Percentiles rank a stretch among this genome's conserved stretches.
Evolutionary conservation across 2,113 vertebrate species (phyloP).

Genomic region (Peucedramus taeniatus): DNA sequence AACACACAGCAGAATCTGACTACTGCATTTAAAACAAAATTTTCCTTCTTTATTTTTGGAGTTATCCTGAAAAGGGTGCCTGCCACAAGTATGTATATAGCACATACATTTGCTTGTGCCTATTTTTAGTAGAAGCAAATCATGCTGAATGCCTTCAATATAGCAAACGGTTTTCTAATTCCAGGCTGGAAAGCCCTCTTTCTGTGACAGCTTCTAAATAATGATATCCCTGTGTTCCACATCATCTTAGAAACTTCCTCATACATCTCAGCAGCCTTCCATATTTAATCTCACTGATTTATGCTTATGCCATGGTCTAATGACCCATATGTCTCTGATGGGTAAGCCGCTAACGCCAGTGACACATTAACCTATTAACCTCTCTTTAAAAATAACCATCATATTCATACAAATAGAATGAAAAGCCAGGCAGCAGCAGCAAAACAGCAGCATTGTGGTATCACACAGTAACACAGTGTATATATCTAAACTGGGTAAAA

Average conservation of each 20-base stretch:
- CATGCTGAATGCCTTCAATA: neutral
- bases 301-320: neutral
- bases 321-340: slow-evolving; percentile 32
- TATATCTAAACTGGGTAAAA: neutral
- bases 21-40: neutral
- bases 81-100: neutral
- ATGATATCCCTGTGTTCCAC: neutral
- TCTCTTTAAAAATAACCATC: slow-evolving; percentile 24
- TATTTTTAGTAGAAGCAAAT: neutral
- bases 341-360: slow-evolving; percentile 14
- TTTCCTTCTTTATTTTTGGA: neutral
- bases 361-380: slow-evolving; percentile 60
- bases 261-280: neutral
- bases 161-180: neutral
- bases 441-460: neutral
- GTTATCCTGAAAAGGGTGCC: neutral
- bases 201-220: neutral
- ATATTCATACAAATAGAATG: neutral
- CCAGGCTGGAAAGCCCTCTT: neutral
- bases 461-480: neutral
- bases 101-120: neutral
- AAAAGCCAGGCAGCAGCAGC: neutral
- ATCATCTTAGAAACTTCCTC: slow-evolving; percentile 20
- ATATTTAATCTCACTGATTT: slow-evolving; percentile 34
- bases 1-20: neutral